Conservation (phyloP, 2,888 invertebrate species). For the Elysia crispata region DNA sequence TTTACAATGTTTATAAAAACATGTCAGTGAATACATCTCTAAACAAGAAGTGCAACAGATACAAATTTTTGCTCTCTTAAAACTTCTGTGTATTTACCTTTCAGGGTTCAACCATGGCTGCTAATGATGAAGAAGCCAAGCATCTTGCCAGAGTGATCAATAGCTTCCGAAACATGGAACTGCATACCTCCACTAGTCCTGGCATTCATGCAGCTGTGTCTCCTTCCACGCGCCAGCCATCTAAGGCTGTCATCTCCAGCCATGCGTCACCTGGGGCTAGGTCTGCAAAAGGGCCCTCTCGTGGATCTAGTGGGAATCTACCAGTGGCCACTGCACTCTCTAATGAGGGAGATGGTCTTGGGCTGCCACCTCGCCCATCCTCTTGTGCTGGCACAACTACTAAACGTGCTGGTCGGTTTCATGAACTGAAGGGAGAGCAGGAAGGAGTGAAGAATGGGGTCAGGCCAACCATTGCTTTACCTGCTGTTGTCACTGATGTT, state of each 20-base stretch:
- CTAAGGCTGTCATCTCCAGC: conserved; percentile 51
- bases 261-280: conserved; percentile 18
- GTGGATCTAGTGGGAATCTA: too few relatives aligned
- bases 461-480: too few relatives aligned
- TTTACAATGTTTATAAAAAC: too few relatives aligned
- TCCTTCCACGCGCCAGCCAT: conserved; percentile 49
- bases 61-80: too few relatives aligned
- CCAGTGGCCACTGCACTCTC: too few relatives aligned
- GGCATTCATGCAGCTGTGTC: conserved; percentile 43
- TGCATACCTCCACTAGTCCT: conserved; percentile 59
- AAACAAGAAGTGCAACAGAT: too few relatives aligned
- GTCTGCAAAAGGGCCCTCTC: too few relatives aligned
- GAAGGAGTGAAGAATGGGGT: too few relatives aligned
- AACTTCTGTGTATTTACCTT: too few relatives aligned
- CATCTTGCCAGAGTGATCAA: conserved; percentile 69
- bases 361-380: conserved; percentile 53
- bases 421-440: conserved; percentile 60
- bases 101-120: too few relatives aligned
- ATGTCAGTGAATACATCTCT: too few relatives aligned
- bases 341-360: neutral
- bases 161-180: conserved; percentile 69
- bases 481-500: conserved; percentile 39
- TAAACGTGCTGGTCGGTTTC: conserved; percentile 59
- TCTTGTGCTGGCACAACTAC: conserved; percentile 56
- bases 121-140: conserved; percentile 62